Percentiles rank a stretch among this genome's conserved stretches.
phyloP scores from a whole-genome alignment of 1,140 invertebrate genomes.

The Brachionus plicatilis region DNA sequence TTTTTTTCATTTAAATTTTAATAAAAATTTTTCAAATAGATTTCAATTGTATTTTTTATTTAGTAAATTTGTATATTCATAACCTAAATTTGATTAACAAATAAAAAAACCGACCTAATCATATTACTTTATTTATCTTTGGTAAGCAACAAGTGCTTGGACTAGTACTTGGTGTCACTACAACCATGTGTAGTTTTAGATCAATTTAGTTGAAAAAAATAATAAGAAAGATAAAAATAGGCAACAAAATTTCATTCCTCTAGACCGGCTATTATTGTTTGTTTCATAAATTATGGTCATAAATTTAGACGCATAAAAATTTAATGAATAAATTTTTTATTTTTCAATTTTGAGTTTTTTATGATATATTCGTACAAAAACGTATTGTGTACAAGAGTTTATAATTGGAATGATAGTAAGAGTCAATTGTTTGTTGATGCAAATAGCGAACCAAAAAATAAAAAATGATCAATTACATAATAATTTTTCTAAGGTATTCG shows the following conservation, averaged over 20 bases:
- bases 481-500: background rate
- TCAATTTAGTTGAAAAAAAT: background rate
- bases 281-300: background rate
- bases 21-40: background rate
- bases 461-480: constrained; percentile 2
- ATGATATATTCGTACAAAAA: background rate
- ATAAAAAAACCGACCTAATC: background rate
- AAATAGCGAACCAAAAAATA: background rate
- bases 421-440: background rate
- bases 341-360: background rate
- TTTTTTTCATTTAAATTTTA: constrained; percentile 41
- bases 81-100: background rate
- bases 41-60: background rate
- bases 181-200: background rate
- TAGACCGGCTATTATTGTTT: background rate
- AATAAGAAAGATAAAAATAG: background rate
- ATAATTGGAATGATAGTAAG: background rate
- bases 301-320: background rate
- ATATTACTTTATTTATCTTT: background rate
- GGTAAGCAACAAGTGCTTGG: background rate
- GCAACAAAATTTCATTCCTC: background rate
- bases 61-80: background rate
- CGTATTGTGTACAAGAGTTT: background rate
- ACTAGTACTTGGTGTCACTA: background rate
- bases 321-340: background rate